phyloP scores from a whole-genome alignment of 92 coral and sea anemone genomes.

The Bergia puertoricense region DNA sequence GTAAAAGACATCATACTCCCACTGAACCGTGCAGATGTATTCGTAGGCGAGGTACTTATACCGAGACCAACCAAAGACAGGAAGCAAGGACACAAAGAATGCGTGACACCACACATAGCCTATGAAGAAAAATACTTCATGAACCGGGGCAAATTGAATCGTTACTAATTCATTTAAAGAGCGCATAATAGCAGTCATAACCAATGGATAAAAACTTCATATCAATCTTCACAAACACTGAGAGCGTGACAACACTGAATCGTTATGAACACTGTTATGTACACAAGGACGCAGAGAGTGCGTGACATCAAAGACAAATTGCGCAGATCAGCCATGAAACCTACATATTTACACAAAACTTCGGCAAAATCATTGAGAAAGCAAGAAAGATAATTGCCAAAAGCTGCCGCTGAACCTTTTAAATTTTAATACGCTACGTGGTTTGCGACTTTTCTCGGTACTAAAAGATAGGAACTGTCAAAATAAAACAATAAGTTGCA shows the following conservation, averaged over 20 bases:
- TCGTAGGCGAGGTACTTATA: conserved; percentile 62
- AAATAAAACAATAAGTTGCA: too few species aligned
- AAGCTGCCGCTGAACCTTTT: too few species aligned
- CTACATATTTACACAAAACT: too few species aligned
- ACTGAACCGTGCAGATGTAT: conserved; percentile 66
- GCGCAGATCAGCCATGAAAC: too few species aligned
- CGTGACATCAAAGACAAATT: too few species aligned
- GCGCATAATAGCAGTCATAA: neutral
- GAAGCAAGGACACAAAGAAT: conserved; percentile 49
- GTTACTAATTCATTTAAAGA: neutral
- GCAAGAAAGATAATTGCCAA: too few species aligned
- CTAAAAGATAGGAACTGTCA: too few species aligned
- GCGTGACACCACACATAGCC: conserved; percentile 57
- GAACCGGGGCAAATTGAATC: neutral
- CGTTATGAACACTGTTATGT: too few species aligned
- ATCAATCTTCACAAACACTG: neutral
- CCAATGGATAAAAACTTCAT: neutral
- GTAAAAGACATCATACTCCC: conserved; percentile 52
- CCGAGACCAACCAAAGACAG: conserved; percentile 64
- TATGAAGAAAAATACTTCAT: neutral
- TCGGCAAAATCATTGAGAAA: too few species aligned
- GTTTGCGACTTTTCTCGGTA: too few species aligned
- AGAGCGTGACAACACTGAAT: neutral
- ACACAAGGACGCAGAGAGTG: too few species aligned
- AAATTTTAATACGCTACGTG: too few species aligned